phyloP scores from a whole-genome alignment of 2,888 invertebrate species.

The Caenorhabditis sulstoni region DNA sequence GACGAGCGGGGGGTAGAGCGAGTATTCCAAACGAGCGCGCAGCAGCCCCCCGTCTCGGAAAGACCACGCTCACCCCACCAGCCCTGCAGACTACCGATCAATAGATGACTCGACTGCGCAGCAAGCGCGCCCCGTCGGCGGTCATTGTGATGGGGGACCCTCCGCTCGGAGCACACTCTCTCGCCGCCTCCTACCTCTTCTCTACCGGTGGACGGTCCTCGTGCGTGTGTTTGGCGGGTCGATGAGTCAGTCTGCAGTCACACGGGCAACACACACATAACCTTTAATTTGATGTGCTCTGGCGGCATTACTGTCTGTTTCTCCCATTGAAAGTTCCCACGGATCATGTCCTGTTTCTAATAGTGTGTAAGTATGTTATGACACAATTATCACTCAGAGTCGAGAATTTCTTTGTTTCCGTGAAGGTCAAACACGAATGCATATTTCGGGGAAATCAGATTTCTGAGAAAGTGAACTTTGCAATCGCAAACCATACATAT shows the following conservation, averaged over 20 bases:
- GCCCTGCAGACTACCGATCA: conserved; percentile 27
- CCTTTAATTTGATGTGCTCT: conserved; percentile 40
- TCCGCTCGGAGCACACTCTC: conserved; percentile 15
- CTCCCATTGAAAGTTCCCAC: background rate
- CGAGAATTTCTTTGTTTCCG: conserved; percentile 26
- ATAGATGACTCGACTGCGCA: conserved; percentile 29
- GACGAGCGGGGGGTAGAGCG: conserved; percentile 5
- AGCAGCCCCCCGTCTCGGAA: background rate
- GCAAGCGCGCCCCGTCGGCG: conserved; percentile 41
- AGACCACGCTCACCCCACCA: background rate
- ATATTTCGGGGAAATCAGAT: conserved; percentile 21
- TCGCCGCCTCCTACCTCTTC: background rate
- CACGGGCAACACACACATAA: conserved; percentile 27
- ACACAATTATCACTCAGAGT: conserved; percentile 14
- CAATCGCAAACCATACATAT: conserved; percentile 44
- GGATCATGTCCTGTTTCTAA: conserved; percentile 12
- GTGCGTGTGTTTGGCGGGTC: conserved; percentile 20
- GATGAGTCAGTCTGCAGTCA: conserved; percentile 42
- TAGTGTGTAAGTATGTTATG: conserved; percentile 12
- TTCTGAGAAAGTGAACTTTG: conserved; percentile 51
- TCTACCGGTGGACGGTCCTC: conserved; percentile 25
- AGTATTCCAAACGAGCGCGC: conserved; percentile 45
- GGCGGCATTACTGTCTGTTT: background rate
- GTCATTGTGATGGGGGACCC: background rate
- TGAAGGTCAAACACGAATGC: conserved; percentile 40